A percentile compares a stretch with the other conserved stretches of the same genome.
These are phyloP conservation scores for Hapalemur alaotrensis DNA, from an alignment of 2,797 vertebrate species.

Conservation along the genomic window DNA sequence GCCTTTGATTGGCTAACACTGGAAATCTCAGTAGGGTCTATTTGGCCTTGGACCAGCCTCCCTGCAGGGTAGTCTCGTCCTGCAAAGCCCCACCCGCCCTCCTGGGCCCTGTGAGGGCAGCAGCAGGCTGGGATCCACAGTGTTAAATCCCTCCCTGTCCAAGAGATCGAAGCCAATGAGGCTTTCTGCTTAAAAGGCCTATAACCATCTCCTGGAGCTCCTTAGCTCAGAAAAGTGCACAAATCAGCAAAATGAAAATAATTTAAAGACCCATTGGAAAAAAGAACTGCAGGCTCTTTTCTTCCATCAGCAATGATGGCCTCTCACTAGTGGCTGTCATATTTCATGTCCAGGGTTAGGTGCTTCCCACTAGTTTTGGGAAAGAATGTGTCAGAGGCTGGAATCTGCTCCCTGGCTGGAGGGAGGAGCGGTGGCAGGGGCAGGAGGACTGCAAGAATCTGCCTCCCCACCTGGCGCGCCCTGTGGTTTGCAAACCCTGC, in stretches of 20 bases:
- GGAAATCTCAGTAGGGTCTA: background rate
- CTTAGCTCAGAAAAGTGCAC: conserved; percentile 48
- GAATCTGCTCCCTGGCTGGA: background rate
- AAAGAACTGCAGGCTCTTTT: background rate
- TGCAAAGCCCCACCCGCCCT: background rate
- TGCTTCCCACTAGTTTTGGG: background rate
- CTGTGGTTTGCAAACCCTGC: background rate
- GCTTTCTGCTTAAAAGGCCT: conserved; percentile 64
- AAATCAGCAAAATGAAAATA: conserved; percentile 69
- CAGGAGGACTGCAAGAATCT: too few species aligned
- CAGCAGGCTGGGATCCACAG: background rate
- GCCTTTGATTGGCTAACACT: background rate
- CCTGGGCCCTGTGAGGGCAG: background rate
- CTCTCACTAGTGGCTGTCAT: background rate
- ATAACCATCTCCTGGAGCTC: conserved; percentile 45
- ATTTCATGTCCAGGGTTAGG: conserved; percentile 28
- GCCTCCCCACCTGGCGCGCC: background rate
- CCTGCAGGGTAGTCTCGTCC: background rate
- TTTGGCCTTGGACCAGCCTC: background rate
- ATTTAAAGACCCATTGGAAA: conserved; percentile 52
- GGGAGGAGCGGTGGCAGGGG: fast-evolving
- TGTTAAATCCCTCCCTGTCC: conserved; percentile 32
- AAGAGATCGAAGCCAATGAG: conserved; percentile 40
- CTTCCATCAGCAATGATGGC: background rate
- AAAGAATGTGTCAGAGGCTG: background rate